Base-by-base conservation (phyloP, 2,797 vertebrate genomes). In the Nyctalus aviator region DNA sequence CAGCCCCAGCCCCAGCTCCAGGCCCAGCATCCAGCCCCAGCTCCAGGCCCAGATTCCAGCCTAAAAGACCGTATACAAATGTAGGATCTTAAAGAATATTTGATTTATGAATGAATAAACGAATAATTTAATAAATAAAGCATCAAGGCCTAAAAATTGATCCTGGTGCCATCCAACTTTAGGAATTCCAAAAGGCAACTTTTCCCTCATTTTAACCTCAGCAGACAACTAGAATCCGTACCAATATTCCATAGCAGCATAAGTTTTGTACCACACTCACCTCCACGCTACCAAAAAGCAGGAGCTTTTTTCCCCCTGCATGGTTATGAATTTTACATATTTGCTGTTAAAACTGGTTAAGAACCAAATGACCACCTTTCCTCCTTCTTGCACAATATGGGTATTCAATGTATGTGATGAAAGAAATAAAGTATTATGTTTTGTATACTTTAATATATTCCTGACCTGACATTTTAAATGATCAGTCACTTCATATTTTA, bases 401-500 rank as follows among this genome's bases (percentile, higher is more conserved):
- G 41, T 86, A 68, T 71, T 55, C 75, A 59, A 18, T 32, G 32
- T 30, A 41, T n/a, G 27, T 57, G 37, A 50, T 57, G 37, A 46
- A 46, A 46, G 6, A n/a, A 37, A 75, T 64, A 66, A 35, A 55
- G 20, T 21, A 75, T 66, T 59, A 8, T 83, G 53, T 30, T 92
- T 66, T 84, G 15, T 41, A 21, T 25, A 66, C 3, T 9, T 71
- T 44, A 83, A 66, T 35, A 79, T 59, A 84, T 83, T 86, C 57
- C 68, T 85, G 44, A 23, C 32, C 66, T 92, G 88, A 55, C 21
- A 84, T 75, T 95, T 64, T n/a, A 91, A 93, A 88, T 83, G 41
- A 66, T 37, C 21, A 32, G 9, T 83, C 32, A 75, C 30, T 91
- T 77, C 71, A 46, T 59, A 66, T 86, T 92, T 75, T 73, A 76